A percentile compares a stretch with the other conserved stretches of the same genome.
phyloP scores from a whole-genome alignment of 2,113 vertebrate species.

The Anguilla rostrata region DNA sequence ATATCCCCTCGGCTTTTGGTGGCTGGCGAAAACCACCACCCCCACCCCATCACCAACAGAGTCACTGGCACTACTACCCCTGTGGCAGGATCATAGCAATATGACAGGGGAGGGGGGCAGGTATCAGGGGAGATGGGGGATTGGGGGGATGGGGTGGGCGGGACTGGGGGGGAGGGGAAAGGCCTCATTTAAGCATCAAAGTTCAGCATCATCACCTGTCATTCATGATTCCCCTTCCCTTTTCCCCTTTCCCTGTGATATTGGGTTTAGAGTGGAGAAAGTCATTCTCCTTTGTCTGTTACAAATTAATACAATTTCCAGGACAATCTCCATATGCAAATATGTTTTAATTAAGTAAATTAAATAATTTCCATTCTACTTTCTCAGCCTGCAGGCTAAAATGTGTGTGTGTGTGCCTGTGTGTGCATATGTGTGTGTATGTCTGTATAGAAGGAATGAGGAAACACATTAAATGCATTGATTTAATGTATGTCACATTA shows the following conservation, averaged over 20 bases:
- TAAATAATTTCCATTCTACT: constrained; percentile 56
- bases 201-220: constrained; percentile 61
- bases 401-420: constrained; percentile 35
- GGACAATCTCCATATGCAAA: constrained; percentile 77
- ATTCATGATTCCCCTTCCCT: constrained; percentile 39
- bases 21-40: neutral
- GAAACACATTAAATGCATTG: neutral
- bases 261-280: constrained; percentile 62
- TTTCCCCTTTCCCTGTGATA: constrained; percentile 33
- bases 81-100: constrained; percentile 9
- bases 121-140: neutral
- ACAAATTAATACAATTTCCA: constrained; percentile 73
- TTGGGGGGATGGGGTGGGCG: neutral
- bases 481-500: neutral
- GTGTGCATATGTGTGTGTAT: constrained; percentile 23
- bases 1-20: neutral
- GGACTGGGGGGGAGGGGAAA: neutral
- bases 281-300: constrained; percentile 68
- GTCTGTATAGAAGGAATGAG: neutral
- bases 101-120: neutral
- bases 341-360: constrained; percentile 76
- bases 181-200: constrained; percentile 45
- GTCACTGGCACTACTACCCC: neutral
- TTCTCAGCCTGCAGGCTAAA: constrained; percentile 61
- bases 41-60: neutral